Evolutionary conservation across 2,113 vertebrate genomes (phyloP), one percentile per base, ranked within the genome.

Genomic region (Tamias sibiricus): DNA sequence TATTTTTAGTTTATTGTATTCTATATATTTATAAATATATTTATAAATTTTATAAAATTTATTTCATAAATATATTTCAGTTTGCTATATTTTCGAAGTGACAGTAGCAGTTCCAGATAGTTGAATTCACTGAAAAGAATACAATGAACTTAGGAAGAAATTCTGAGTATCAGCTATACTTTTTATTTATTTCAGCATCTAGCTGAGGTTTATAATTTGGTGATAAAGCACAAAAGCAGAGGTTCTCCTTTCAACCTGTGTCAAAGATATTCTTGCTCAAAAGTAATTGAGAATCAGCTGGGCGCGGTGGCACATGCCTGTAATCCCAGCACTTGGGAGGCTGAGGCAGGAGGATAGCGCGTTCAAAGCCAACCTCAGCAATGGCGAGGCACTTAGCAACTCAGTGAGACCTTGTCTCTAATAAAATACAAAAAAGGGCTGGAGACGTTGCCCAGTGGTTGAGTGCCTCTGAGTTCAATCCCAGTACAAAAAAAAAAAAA

Each of bases 51-150:
- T n/a, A n/a, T 44, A 64, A 68, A 35, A 13, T 68, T 14, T 16
- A 68, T 32, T 66, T 66, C 30, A 68, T 68, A 69, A 91, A 77
- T 82, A 57, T 5, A 4, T 37, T 32, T 47, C 35, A 37, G 35
- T 91, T 88, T 95, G 40, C 28, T 87, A 0, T 37, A 14, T 37
- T 95, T 90, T 96, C 66, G 66, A 76, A 92, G 72, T 86, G n/a
- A 89, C 66, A 24, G 35, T 83, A 54, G 4, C 90, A 90, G 83
- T 97, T 93, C 32, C 37, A 66, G 47, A 91, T 57, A 35, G 77
- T 88, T 94, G 62, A 92, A 79, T 89, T 96, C 28, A 68, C 83
- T 35, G 68, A 86, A 93, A 94, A 94, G 71, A 95, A 44, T 95
- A n/a, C 17, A 69, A 0, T 81, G 59, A 72, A 83, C 12, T 84